phyloP scores from a whole-genome alignment of 2,888 invertebrate genomes.

The Sinodicranocentrus sp. region DNA sequence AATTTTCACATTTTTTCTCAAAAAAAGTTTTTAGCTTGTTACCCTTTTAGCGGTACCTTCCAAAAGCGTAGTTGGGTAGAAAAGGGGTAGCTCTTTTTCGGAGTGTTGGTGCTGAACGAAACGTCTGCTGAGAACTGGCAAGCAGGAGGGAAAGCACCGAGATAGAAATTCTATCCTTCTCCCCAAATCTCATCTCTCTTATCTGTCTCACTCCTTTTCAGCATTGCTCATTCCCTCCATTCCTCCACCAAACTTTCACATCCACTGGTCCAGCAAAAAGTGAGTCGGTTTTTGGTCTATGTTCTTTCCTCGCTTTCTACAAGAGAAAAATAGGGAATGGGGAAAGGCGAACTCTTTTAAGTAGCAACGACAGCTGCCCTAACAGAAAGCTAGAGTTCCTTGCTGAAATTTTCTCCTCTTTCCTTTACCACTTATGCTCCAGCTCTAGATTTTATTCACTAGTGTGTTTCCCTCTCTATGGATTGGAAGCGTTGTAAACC shows the following conservation, averaged over 20 bases:
- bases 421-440: conserved; percentile 12
- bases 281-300: background rate
- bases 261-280: conserved; percentile 20
- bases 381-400: conserved; percentile 2
- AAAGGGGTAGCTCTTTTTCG: too few species aligned
- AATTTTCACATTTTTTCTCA: too few species aligned
- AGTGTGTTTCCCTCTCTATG: background rate
- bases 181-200: conserved; percentile 46
- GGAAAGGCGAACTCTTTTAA: conserved; percentile 52
- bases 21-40: too few species aligned
- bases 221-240: conserved; percentile 20
- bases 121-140: conserved; percentile 60
- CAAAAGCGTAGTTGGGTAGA: too few species aligned
- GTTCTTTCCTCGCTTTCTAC: background rate
- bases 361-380: conserved; percentile 57
- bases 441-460: too few species aligned
- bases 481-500: conserved; percentile 28
- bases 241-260: conserved; percentile 17
- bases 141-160: conserved; percentile 13
- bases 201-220: conserved; percentile 22
- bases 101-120: conserved; percentile 50
- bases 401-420: background rate
- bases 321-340: conserved; percentile 32
- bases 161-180: conserved; percentile 53
- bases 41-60: background rate